Conservation (phyloP, 2,113 vertebrate genomes). For the Helogale parvula region DNA sequence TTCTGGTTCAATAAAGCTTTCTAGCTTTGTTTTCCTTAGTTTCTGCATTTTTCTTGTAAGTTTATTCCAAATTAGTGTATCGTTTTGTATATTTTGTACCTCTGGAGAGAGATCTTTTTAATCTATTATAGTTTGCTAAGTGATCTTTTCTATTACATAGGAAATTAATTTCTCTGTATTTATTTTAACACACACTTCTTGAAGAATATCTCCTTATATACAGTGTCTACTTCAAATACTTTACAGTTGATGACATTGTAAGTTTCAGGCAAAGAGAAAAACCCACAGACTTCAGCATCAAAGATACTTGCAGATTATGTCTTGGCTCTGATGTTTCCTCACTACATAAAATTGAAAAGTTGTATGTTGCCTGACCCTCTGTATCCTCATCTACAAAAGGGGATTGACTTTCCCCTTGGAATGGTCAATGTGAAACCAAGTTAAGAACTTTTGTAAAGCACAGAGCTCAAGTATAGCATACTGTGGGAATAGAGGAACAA, state of each 20-base stretch:
- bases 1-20: slow-evolving; percentile 2
- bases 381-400: background rate
- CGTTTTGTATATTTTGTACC: slow-evolving; percentile 6
- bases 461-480: background rate
- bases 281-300: background rate
- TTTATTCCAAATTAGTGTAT: background rate
- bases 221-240: background rate
- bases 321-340: background rate
- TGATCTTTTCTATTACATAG: background rate
- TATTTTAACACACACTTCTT: slow-evolving; percentile 51
- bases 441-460: background rate
- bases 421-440: background rate
- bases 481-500: background rate
- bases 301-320: background rate
- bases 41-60: background rate
- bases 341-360: background rate
- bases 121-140: slow-evolving; percentile 25
- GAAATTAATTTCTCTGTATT: slow-evolving; percentile 12
- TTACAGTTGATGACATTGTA: background rate
- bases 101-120: background rate
- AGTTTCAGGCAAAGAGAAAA: slow-evolving; percentile 5
- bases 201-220: background rate
- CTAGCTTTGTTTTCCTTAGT: background rate
- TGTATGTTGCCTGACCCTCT: background rate
- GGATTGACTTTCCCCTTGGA: background rate